A percentile compares a stretch with the other conserved stretches of the same genome.
Evolutionary conservation across 92 coral and sea anemone genomes (phyloP).

Genomic region (Micromussa lordhowensis): DNA sequence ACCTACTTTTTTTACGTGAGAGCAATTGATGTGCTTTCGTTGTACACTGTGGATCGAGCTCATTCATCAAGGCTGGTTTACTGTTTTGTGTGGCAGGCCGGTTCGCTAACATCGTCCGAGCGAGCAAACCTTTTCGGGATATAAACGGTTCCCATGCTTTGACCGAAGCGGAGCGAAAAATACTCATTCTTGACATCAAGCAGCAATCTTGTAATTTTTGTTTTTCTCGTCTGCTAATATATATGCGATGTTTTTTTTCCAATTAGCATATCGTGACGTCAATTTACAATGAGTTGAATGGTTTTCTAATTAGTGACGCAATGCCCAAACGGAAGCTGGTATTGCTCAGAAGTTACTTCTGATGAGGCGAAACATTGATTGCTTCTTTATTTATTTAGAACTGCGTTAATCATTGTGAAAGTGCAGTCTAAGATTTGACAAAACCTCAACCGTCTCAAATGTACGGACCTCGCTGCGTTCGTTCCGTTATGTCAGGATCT

Average conservation of each 20-base stretch:
- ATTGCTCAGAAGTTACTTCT: background rate
- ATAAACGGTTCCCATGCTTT: background rate
- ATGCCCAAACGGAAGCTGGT: background rate
- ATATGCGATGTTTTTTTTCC: background rate
- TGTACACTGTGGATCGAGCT: too few relatives aligned
- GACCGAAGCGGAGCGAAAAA: background rate
- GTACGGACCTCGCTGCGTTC: too few relatives aligned
- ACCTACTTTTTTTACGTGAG: conserved; percentile 18
- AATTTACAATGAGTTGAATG: background rate
- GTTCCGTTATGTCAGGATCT: too few relatives aligned
- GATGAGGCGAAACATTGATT: background rate
- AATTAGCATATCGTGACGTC: background rate
- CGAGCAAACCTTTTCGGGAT: background rate
- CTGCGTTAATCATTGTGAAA: too few relatives aligned
- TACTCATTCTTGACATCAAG: conserved; percentile 1
- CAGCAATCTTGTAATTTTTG: background rate
- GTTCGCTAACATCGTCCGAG: background rate
- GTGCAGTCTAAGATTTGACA: too few relatives aligned
- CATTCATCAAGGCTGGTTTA: background rate
- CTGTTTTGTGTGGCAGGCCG: background rate
- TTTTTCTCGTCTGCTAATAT: background rate
- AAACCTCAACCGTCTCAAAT: too few relatives aligned
- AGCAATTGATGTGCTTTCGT: conserved; percentile 40
- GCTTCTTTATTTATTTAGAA: too few relatives aligned
- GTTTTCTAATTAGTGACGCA: background rate